Conservation (phyloP, 1,140 invertebrate species). For the Octopus sinensis region DNA sequence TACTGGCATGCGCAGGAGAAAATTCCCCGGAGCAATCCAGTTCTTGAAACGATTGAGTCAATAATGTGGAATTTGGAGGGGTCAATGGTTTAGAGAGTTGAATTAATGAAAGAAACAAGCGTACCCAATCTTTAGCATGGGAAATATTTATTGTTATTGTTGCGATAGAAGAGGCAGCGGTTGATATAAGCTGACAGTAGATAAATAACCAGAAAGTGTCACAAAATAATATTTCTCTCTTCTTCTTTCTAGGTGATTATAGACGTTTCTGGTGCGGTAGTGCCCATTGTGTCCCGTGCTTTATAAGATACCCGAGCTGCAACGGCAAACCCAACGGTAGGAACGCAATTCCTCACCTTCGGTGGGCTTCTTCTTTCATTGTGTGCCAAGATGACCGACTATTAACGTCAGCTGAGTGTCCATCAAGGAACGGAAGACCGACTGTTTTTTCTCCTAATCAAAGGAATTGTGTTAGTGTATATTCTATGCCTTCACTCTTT, state of each 20-base stretch:
- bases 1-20: no score
- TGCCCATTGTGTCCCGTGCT: constrained; percentile 30
- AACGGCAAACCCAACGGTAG: constrained; percentile 26
- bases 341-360: constrained; percentile 23
- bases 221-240: no score
- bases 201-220: no score
- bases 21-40: no score
- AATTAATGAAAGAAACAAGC: no score
- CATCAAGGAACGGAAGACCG: not conserved
- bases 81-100: no score
- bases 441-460: not conserved
- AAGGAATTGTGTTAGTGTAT: not conserved
- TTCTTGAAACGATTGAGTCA: no score
- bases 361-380: constrained; percentile 25
- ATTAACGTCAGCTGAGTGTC: not conserved
- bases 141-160: no score
- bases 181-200: no score
- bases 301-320: constrained; percentile 28
- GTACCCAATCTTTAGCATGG: no score
- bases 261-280: constrained; percentile 23
- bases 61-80: no score
- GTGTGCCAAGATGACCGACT: constrained; percentile 27
- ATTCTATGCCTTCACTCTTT: not conserved
- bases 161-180: no score
- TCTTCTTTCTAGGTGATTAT: constrained; percentile 30